A percentile compares a stretch with the other conserved stretches of the same genome.
These are phyloP conservation scores for Morone saxatilis DNA, from an alignment of 2,113 vertebrate species.

Conservation along the genomic window DNA sequence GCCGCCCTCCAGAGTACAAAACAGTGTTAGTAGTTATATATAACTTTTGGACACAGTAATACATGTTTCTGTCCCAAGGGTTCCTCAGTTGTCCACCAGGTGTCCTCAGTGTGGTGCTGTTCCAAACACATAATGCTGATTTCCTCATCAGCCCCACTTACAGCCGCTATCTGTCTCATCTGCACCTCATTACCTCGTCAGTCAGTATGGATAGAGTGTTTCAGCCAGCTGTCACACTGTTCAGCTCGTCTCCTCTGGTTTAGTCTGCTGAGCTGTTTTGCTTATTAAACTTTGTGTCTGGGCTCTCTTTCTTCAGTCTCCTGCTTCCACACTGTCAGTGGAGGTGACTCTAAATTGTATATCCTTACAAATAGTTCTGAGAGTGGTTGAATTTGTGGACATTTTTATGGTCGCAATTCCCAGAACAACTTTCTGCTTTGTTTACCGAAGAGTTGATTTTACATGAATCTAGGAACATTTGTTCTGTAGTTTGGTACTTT, in stretches of 20 bases:
- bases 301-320: neutral
- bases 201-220: neutral
- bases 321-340: neutral
- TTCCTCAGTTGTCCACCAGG: conserved; percentile 14
- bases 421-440: neutral
- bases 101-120: conserved; percentile 3
- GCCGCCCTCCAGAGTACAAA: too few relatives aligned
- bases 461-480: neutral
- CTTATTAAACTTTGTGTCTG: conserved; percentile 5
- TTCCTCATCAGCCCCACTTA: neutral
- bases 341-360: neutral
- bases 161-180: neutral
- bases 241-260: neutral
- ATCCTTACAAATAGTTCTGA: neutral
- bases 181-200: neutral
- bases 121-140: conserved; percentile 14
- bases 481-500: neutral
- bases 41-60: neutral
- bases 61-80: neutral
- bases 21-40: neutral
- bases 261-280: neutral
- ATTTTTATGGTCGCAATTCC: neutral
- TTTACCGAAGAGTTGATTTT: neutral
- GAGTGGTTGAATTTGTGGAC: neutral
- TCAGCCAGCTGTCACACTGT: neutral